These are phyloP conservation scores for Corydoras sp. DNA, from an alignment of 2,113 vertebrate genomes.

Conservation along the genomic window DNA sequence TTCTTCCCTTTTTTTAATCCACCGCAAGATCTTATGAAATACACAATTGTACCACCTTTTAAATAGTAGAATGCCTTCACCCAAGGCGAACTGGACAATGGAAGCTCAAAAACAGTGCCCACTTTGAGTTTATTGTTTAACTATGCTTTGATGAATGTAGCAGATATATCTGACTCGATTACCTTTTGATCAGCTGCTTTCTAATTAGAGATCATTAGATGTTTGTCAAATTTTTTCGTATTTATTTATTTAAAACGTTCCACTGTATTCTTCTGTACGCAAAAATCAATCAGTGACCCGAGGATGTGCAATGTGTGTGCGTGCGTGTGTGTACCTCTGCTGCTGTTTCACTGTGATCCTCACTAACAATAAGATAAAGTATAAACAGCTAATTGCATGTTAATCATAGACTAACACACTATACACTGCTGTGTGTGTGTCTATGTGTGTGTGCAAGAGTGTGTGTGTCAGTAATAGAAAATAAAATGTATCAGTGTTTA, in stretches of 20 bases:
- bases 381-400: conserved; percentile 95
- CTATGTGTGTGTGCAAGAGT: conserved; percentile 71
- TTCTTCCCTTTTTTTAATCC: no score
- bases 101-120: no score
- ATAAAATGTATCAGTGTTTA: conserved; percentile 91
- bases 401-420: conserved; percentile 74
- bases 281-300: background rate
- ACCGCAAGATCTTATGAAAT: no score
- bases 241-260: background rate
- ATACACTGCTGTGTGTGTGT: conserved; percentile 87
- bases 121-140: background rate
- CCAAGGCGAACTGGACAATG: background rate
- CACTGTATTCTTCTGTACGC: background rate
- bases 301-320: conserved; percentile 22
- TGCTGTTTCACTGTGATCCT: conserved; percentile 52
- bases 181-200: no score
- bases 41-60: no score
- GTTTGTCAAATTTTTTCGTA: conserved; percentile 27
- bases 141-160: conserved; percentile 18
- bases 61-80: background rate
- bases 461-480: conserved; percentile 90
- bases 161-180: background rate
- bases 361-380: conserved; percentile 82
- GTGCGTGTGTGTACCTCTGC: conserved; percentile 23
- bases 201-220: background rate